A percentile compares a stretch with the other conserved stretches of the same genome.
Evolutionary conservation across 2,888 invertebrate species (phyloP).

Genomic region (Nomada lathburiana): DNA sequence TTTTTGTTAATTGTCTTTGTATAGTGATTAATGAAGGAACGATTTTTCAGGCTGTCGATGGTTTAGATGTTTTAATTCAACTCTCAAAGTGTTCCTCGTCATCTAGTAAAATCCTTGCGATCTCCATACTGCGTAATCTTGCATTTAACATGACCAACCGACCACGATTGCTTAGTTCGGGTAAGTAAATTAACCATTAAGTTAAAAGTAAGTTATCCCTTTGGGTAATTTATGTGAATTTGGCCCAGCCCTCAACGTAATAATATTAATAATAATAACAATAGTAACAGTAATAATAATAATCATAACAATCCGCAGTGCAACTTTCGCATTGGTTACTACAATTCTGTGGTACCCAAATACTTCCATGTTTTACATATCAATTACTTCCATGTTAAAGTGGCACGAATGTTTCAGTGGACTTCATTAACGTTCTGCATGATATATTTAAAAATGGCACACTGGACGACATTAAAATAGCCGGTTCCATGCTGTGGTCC

Average conservation of each 20-base stretch:
- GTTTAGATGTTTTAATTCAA: conserved; percentile 80
- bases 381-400: neutral
- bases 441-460: conserved; percentile 84
- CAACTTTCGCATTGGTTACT: too few species aligned
- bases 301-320: too few species aligned
- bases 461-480: conserved; percentile 84
- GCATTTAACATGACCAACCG: conserved; percentile 86
- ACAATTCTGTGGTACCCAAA: neutral
- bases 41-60: conserved; percentile 78
- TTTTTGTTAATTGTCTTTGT: neutral
- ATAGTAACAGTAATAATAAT: too few species aligned
- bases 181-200: conserved; percentile 75
- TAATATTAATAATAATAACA: too few species aligned
- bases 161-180: conserved; percentile 85
- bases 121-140: conserved; percentile 86
- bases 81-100: conserved; percentile 78
- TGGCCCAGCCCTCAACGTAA: too few species aligned
- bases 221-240: too few species aligned
- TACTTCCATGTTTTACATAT: too few species aligned
- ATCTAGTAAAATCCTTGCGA: conserved; percentile 81
- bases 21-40: neutral
- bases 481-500: conserved; percentile 88
- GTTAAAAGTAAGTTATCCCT: too few species aligned
- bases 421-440: conserved; percentile 85
- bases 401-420: conserved; percentile 81